Evolutionary conservation across 2,888 invertebrate genomes (phyloP), one percentile per base, ranked within the genome.

Genomic region (Meloe dianella): DNA sequence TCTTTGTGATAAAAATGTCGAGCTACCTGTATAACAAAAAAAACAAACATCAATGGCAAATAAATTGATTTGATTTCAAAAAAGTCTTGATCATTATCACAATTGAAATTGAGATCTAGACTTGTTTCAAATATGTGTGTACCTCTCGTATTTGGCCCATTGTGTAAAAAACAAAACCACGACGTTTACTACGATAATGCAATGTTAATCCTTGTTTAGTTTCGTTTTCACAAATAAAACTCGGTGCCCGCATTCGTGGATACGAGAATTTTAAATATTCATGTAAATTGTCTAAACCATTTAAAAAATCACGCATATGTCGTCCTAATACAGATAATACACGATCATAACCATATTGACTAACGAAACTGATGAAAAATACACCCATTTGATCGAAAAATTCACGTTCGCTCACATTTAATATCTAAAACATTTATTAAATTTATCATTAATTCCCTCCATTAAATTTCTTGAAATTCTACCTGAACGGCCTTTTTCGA

Each of bases 261-360:
- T 97, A 97, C 63, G 96, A 96, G 85, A 97, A 97, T 83, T 97
- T 94, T 58, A 98, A 87, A 82, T 98, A 98, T 82, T 98, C 98
- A 83, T 98, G 98, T 27, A 98, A 87, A 85, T 98, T 98, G 85
- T 98, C 98, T 75, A 98, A 85, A 0, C 95, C 97, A 80, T 97
- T 98, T 2, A 98, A 89, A 80, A 98, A 98, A 84, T 98, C 97
- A 63, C 97, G 86, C 91, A 98, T 94, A 82, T 97, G 95, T 6
- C 97, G 88, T 0, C 97, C 97, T 20, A 96, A 86, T 0, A 96
- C 95, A 1, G 94, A 94, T 7, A 96, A 84, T 0, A 96, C 95
- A 61, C 94, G 86, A 85, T 97, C 97, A 84, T 98, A 97, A 14
- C 97, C 97, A 80, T 97, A 97, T 77, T 96, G 96, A 27, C 95